phyloP scores from a whole-genome alignment of 30 jellyfish, hydroid and myxozoan species.

The Pelagia noctiluca region DNA sequence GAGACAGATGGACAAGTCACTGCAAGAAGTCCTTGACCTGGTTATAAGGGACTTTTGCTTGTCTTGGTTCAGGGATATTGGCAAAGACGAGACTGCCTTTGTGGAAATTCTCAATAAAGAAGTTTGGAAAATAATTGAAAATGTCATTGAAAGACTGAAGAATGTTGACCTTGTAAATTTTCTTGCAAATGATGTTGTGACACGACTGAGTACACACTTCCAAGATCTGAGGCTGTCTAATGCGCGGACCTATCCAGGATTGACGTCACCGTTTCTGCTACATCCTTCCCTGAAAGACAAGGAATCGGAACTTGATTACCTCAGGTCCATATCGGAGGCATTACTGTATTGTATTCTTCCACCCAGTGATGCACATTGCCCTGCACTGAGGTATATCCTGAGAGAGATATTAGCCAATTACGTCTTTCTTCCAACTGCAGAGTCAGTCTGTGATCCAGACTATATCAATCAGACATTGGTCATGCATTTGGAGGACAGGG shows the following conservation, averaged over 20 bases:
- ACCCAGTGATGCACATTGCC: constrained; percentile 86
- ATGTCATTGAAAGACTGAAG: constrained; percentile 74
- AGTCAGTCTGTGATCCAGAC: constrained; percentile 97
- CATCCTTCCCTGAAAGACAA: constrained; percentile 95
- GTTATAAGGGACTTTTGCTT: constrained; percentile 90
- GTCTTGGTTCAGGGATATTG: constrained; percentile 96
- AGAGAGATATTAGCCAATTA: constrained; percentile 91
- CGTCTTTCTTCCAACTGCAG: constrained; percentile 93
- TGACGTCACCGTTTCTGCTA: constrained; percentile 88
- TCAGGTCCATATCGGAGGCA: constrained; percentile 89
- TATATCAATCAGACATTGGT: constrained; percentile 92
- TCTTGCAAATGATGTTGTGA: constrained; percentile 86
- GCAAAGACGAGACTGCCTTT: constrained; percentile 98
- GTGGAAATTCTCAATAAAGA: constrained; percentile 96
- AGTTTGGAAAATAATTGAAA: constrained; percentile 90
- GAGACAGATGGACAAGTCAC: constrained; percentile 83
- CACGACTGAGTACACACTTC: constrained; percentile 78
- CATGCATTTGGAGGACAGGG: constrained; percentile 90
- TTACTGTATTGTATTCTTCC: constrained; percentile 90
- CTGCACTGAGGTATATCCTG: constrained; percentile 80
- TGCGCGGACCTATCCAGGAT: constrained; percentile 90
- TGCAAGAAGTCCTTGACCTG: constrained; percentile 92
- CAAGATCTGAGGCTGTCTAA: constrained; percentile 94
- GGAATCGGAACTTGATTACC: constrained; percentile 72
- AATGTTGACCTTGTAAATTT: constrained; percentile 92